Evolutionary conservation across 2,113 vertebrate genomes (phyloP), one percentile per base, ranked within the genome.

Genomic region (Lontra canadensis): DNA sequence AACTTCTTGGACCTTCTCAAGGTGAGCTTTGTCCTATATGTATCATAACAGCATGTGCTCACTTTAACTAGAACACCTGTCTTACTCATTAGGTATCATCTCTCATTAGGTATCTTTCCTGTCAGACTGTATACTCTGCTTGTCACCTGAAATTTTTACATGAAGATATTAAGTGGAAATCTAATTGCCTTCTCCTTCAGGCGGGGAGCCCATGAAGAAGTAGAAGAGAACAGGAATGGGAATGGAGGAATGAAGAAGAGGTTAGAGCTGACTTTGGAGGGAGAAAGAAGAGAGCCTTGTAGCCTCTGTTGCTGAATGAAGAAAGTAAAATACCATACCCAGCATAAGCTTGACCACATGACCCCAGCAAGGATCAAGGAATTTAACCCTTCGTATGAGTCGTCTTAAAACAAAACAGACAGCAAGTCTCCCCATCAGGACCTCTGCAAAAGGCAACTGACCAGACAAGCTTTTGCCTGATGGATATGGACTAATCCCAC

Each of bases 321-420:
- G 47, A 92, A 87, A 92, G 39, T 73, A 96, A 96, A 89, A 31
- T 44, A 73, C 26, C 36, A 1, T 79, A 78, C 7, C 39, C 61
- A 92, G 31, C 57, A 71, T 18, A 39, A 31, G 7, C 18, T 90
- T 96, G 69, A 74, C 59, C 52, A 91, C 7, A 42, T 36, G 57
- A 97, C 52, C 15, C 80, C 73, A 57, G 14, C 0, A 95, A 89
- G 44, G 31, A 69, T 71, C 26, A 91, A 94, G 79, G 18, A 97
- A 96, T 71, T 85, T 94, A 97, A 95, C 74, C 80, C 76, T 88
- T 82, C 47, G 55, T 39, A 90, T 61, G 65, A 92, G 47, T 94
- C 88, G 96, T 49, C 69, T 76, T 95, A 61, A 65, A 91, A 91
- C 21, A 59, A 73, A n/a, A 88, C 63, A 95, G 80, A 74, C 42